Base-by-base conservation (phyloP, 2,113 vertebrate genomes). In the Heloderma charlesbogerti region DNA sequence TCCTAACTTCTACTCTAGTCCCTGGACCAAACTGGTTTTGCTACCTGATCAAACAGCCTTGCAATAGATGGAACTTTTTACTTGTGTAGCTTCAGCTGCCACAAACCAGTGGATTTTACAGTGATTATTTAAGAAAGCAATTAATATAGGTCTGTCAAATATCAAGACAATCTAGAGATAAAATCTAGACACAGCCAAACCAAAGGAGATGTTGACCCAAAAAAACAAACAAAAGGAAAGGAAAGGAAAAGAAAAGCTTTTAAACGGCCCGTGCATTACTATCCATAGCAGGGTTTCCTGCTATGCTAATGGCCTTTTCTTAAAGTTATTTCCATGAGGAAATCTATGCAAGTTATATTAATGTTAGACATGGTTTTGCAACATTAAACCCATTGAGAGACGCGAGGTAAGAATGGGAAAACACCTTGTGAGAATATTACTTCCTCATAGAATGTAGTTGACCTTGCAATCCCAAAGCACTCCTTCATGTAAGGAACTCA, bases 371-470 rank as follows among this genome's bases (percentile, higher is more conserved):
- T 15, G 25, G 43, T 90, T 78, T 71, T 48, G n/a, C 84, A 90
- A 71, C 10, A 37, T 51, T 22, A 3, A 79, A 7, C n/a, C 34
- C 31, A 40, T 12, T 34, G 7, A 34, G 27, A 90, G 63, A 57
- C 37, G 20, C 80, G 29, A 20, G 27, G 40, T 54, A 82, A 82
- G 51, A 63, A 45, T 1, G 83, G 74, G 74, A 79, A 86, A 86
- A 22, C 10, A 86, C 63, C 84, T 8, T n/a, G 12, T 22, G 16
- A 54, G 60, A 67, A 86, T 79, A 29, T 83, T 79, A 86, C 29
- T 86, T 90, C 89, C 89, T 86, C 31, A 71, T 90, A 43, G n/a
- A 20, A 12, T 43, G 29, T 45, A 54, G 10, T 37, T 90, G n/a
- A 45, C 18, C 63, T 40, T 71, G 37, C 10, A 40, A n/a, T 69